Base-by-base conservation (phyloP, 2,797 vertebrate species). In the Phataginus tricuspis region DNA sequence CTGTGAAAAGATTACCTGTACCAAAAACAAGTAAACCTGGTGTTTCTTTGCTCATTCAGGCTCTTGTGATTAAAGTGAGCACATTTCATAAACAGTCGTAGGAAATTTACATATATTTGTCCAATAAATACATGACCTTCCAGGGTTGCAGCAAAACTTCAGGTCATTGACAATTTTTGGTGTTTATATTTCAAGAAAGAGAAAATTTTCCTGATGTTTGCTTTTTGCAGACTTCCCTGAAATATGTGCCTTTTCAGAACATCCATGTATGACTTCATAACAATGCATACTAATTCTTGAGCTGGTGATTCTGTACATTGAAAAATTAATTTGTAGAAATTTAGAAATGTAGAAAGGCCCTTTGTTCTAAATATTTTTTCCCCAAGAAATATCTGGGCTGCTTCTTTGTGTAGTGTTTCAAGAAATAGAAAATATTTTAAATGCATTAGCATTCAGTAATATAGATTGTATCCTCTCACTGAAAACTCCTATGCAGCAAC, bases 271-370 rank as follows among this genome's bases (percentile, higher is more conserved):
- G 64, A 88, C 39, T 75, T 85, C 49, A 31, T 45, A 69, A 82
- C 25, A 61, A 12, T 6, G 4, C 31, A n/a, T n/a, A 11, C 59
- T 92, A 66, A 79, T 51, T 87, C 12, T 85, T 74, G 16, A 91
- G 23, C 27, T 63, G 4, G 13, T 86, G 69, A 87, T 91, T 92
- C 80, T 64, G 25, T 78, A 55, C 27, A 68, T 3, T 88, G 68
- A 84, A 94, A 95, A 90, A 72, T 69, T 75, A 75, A 96, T 45
- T 53, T 90, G n/a, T 42, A 83, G 69, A 92, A n/a, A 89, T 74
- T 94, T 84, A 59, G 80, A 96, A 90, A 94, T 64, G 31, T 72
- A 86, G 78, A 91, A 61, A 82, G 57, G 9, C 82, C 10, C 8
- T 74, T 80, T 96, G 77, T 45, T 87, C 23, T 77, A 55, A 25